phyloP scores from a whole-genome alignment of 2,888 invertebrate genomes.

The Cataglyphis livida region DNA sequence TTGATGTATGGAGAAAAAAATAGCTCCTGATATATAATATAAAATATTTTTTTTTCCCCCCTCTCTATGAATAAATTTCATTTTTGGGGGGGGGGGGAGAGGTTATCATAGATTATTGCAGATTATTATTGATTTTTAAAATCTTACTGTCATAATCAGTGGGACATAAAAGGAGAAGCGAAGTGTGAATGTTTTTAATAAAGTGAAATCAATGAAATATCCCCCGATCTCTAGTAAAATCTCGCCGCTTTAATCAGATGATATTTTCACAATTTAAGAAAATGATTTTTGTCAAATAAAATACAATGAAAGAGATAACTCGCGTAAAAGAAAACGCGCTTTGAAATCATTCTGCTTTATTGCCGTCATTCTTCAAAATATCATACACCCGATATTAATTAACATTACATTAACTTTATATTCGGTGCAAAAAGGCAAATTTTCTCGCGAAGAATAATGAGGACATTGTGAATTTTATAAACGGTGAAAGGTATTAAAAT shows the following conservation, averaged over 20 bases:
- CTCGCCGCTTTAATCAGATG: neutral
- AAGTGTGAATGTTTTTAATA: neutral
- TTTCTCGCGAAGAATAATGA: conserved; percentile 36
- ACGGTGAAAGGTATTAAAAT: conserved; percentile 46
- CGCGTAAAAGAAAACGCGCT: neutral
- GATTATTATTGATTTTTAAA: neutral
- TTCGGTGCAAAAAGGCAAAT: conserved; percentile 34
- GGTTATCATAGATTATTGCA: too few species aligned
- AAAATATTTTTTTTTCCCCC: neutral
- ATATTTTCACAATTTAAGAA: neutral
- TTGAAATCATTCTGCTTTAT: conserved; percentile 34
- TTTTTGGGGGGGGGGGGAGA: too few species aligned
- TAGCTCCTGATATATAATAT: neutral
- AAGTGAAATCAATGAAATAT: neutral
- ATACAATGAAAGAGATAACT: neutral
- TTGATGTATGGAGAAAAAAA: neutral
- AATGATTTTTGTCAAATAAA: neutral
- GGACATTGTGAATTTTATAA: conserved; percentile 38
- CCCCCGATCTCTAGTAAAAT: neutral
- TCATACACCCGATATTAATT: conserved; percentile 25
- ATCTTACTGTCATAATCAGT: neutral
- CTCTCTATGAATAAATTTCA: too few species aligned
- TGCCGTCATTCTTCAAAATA: conserved; percentile 33
- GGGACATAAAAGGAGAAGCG: too few species aligned
- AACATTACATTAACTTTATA: conserved; percentile 43